Evolutionary conservation across 2,113 vertebrate genomes (phyloP).

Genomic region (Perca schrenkii): DNA sequence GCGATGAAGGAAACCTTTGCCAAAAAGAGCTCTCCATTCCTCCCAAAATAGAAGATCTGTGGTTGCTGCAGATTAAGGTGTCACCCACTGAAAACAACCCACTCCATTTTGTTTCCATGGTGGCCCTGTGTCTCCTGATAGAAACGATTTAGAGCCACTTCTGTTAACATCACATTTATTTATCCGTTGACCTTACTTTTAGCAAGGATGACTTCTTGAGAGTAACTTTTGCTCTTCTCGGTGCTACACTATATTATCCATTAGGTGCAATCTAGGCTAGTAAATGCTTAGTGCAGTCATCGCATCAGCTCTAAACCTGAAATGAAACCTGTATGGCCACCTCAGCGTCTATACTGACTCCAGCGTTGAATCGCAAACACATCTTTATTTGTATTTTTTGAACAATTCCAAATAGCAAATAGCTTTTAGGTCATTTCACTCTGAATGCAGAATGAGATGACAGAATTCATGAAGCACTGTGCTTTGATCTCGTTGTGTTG

Average conservation of each 20-base stretch:
- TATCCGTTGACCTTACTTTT: constrained; percentile 59
- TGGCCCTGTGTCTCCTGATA: constrained; percentile 32
- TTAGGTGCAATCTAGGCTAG: constrained; percentile 5
- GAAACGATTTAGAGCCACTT: constrained; percentile 47
- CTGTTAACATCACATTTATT: constrained; percentile 59
- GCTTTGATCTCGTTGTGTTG: constrained; percentile 68
- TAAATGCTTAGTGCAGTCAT: constrained; percentile 2
- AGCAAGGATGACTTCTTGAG: constrained; percentile 49
- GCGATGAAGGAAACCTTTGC: constrained; percentile 9
- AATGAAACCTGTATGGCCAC: constrained; percentile 21
- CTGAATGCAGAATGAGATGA: constrained; percentile 47
- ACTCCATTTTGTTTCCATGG: constrained; percentile 51
- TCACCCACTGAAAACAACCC: constrained; percentile 44
- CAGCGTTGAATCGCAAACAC: constrained; percentile 28
- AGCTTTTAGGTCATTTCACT: constrained; percentile 52
- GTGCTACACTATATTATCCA: constrained; percentile 18
- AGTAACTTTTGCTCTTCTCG: constrained; percentile 41
- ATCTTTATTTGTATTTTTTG: constrained; percentile 19
- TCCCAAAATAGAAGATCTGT: constrained; percentile 58
- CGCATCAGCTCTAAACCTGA: background rate
- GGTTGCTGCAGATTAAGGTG: constrained; percentile 50
- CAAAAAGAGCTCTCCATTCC: constrained; percentile 15
- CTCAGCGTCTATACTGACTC: constrained; percentile 17
- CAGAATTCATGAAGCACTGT: constrained; percentile 64
- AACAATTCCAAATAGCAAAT: constrained; percentile 41